Conservation (phyloP, 1,140 invertebrate genomes). For the Meloidogyne floridensis region DNA sequence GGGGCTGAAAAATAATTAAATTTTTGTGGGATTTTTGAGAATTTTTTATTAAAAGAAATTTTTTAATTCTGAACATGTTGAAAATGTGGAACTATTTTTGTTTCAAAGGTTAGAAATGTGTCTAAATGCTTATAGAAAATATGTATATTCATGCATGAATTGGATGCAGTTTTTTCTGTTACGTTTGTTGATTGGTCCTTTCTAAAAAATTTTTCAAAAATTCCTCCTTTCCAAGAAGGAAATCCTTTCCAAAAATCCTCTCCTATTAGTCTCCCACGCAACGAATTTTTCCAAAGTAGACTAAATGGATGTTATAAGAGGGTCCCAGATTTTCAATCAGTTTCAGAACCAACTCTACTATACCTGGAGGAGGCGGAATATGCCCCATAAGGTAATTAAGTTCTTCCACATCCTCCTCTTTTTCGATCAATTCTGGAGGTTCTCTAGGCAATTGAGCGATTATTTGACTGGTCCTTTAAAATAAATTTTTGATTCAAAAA, state of each 20-base stretch:
- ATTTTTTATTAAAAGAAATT: too few relatives aligned
- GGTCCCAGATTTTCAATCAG: neutral
- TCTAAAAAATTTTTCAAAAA: too few relatives aligned
- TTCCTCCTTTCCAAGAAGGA: too few relatives aligned
- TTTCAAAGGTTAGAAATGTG: too few relatives aligned
- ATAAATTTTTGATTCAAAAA: neutral
- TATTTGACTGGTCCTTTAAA: constrained; percentile 26
- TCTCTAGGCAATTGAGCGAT: constrained; percentile 29
- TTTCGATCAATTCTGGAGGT: constrained; percentile 15
- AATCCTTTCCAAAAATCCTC: too few relatives aligned
- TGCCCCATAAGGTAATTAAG: neutral
- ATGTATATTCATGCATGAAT: too few relatives aligned
- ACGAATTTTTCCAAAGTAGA: neutral
- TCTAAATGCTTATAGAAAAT: too few relatives aligned
- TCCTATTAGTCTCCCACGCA: neutral
- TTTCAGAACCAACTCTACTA: neutral
- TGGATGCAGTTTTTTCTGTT: too few relatives aligned
- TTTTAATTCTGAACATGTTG: too few relatives aligned
- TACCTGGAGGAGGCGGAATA: constrained; percentile 13
- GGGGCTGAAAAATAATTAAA: constrained; percentile 1
- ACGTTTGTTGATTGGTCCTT: too few relatives aligned
- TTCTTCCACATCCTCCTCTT: constrained; percentile 14
- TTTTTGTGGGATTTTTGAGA: too few relatives aligned
- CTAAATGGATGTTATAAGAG: neutral
- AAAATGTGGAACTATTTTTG: too few relatives aligned